phyloP scores from a whole-genome alignment of 1,140 invertebrate genomes.

The Drosophila fuyamai region DNA sequence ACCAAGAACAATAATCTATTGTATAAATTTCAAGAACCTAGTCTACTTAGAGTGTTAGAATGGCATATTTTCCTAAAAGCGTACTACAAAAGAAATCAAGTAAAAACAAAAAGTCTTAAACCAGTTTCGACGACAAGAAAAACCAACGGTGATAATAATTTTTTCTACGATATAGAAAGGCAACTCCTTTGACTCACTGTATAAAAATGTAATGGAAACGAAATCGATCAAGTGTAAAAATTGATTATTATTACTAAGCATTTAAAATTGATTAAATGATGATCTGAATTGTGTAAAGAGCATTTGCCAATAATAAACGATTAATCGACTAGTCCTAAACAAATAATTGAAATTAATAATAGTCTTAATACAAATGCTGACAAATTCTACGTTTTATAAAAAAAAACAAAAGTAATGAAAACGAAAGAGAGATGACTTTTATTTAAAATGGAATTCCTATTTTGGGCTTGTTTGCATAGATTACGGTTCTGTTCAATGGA shows the following conservation, averaged over 20 bases:
- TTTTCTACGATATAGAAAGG: slow-evolving; percentile 60
- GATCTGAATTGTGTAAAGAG: slow-evolving; percentile 68
- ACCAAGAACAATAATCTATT: slow-evolving; percentile 82
- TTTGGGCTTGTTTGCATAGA: slow-evolving; percentile 2
- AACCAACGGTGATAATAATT: slow-evolving; percentile 68
- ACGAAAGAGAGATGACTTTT: slow-evolving; percentile 17
- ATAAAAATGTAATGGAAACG: slow-evolving; percentile 49
- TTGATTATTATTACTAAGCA: slow-evolving; percentile 56
- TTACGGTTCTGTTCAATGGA: background rate
- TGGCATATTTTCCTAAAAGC: slow-evolving; percentile 77
- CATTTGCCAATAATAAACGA: slow-evolving; percentile 49
- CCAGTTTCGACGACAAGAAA: slow-evolving; percentile 45
- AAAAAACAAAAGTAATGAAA: slow-evolving; percentile 26
- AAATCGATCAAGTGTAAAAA: slow-evolving; percentile 37
- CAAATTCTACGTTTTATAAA: slow-evolving; percentile 80
- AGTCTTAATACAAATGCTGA: slow-evolving; percentile 62
- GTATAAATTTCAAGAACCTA: slow-evolving; percentile 75
- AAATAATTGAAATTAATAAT: slow-evolving; percentile 61
- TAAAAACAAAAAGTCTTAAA: slow-evolving; percentile 17
- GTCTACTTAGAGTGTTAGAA: slow-evolving; percentile 78
- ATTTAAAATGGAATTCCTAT: slow-evolving; percentile 4
- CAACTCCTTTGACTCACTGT: slow-evolving; percentile 60
- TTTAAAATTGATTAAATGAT: slow-evolving; percentile 44
- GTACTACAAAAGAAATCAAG: slow-evolving; percentile 52
- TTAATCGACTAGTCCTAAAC: slow-evolving; percentile 60